Conservation (phyloP, 2,797 vertebrate species). For the Hoplostethus mediterraneus region DNA sequence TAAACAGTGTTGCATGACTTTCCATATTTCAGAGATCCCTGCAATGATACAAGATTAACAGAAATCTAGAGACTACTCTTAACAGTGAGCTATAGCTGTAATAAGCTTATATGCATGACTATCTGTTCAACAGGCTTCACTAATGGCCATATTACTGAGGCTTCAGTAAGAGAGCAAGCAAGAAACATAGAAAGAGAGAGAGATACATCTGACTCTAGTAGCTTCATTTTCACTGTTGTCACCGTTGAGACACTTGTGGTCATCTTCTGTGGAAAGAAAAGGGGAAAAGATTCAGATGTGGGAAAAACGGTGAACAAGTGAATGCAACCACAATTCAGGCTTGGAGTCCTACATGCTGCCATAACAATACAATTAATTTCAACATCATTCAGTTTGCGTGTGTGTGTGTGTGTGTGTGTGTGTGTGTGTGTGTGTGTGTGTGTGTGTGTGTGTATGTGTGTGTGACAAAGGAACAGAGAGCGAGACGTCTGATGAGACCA, state of each 20-base stretch:
- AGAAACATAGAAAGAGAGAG: background rate
- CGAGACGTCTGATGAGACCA: no score
- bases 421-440: no score
- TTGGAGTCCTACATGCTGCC: no score
- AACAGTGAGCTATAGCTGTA: conserved; percentile 10
- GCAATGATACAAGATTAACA: background rate
- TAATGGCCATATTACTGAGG: no score
- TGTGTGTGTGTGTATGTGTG: no score
- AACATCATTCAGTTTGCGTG: no score
- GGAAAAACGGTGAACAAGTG: no score
- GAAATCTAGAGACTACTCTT: background rate
- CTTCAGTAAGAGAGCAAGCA: background rate
- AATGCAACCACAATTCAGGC: no score
- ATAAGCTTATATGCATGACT: conserved; percentile 13
- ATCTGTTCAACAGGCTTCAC: conserved; percentile 6
- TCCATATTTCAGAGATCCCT: no score
- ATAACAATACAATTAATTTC: no score
- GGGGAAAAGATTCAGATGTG: background rate
- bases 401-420: no score
- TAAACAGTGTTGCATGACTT: background rate
- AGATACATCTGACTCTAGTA: background rate
- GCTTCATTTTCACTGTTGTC: background rate
- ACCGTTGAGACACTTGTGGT: background rate
- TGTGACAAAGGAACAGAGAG: no score
- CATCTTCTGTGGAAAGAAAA: conserved; percentile 25